phyloP scores from a whole-genome alignment of 2,888 invertebrate genomes.

The Nephrotoma appendiculata region DNA sequence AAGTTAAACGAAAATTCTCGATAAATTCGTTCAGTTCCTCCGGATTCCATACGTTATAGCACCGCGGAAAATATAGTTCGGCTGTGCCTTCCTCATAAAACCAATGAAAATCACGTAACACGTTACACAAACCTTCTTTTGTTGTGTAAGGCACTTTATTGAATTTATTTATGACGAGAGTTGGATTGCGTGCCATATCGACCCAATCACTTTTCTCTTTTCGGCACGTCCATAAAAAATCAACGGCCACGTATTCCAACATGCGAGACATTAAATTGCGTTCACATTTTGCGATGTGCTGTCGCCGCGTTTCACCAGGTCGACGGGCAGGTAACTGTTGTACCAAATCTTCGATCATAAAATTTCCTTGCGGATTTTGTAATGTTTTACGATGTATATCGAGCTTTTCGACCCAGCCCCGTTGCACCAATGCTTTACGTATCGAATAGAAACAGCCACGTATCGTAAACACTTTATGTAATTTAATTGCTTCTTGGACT shows the following conservation, averaged over 20 bases:
- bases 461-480: conserved; percentile 51
- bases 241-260: conserved; percentile 63
- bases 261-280: conserved; percentile 58
- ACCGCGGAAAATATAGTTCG: conserved; percentile 69
- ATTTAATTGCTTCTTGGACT: conserved; percentile 49
- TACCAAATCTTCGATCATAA: conserved; percentile 28
- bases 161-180: conserved; percentile 65
- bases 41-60: conserved; percentile 67
- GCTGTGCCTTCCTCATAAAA: conserved; percentile 69
- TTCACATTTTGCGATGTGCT: conserved; percentile 49
- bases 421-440: conserved; percentile 47
- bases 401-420: conserved; percentile 48
- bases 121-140: conserved; percentile 72
- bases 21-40: conserved; percentile 72
- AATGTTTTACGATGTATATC: conserved; percentile 29
- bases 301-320: conserved; percentile 33
- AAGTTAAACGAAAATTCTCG: conserved; percentile 80
- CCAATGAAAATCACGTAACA: conserved; percentile 73
- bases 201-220: conserved; percentile 48
- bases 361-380: conserved; percentile 20
- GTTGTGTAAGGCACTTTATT: conserved; percentile 80
- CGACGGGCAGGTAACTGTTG: conserved; percentile 27
- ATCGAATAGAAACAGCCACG: conserved; percentile 59
- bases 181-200: conserved; percentile 34
- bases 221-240: conserved; percentile 82